Percentiles rank a stretch among this genome's conserved stretches.
Conservation (phyloP, 2,797 vertebrate genomes). For the Oreochromis mossambicus region DNA sequence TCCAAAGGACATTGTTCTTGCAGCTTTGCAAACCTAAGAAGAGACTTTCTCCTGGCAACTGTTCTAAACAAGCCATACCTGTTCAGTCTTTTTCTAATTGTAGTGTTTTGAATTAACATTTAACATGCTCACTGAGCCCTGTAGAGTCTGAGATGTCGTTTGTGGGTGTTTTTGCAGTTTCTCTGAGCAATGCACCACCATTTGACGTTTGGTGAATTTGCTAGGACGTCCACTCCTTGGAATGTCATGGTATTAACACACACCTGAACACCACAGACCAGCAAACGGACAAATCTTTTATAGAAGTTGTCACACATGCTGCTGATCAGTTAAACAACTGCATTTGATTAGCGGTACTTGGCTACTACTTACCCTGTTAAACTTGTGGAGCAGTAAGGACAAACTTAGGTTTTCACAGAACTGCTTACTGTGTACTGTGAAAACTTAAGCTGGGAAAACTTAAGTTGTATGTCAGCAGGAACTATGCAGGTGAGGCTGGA, state of each 20-base stretch:
- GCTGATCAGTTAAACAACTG: not conserved
- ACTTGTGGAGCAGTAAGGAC: not conserved
- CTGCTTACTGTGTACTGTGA: not conserved
- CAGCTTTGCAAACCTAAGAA: not conserved
- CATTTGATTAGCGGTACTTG: not conserved
- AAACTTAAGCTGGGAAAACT: not conserved
- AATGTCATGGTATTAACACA: not conserved
- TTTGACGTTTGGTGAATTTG: not conserved
- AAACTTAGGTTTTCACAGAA: not conserved
- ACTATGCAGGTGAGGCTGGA: not conserved
- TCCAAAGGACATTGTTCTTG: not conserved
- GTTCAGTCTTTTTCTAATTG: not conserved
- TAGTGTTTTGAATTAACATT: not conserved
- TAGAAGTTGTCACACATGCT: not conserved
- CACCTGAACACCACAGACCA: not conserved
- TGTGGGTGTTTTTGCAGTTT: not conserved
- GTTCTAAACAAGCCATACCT: not conserved
- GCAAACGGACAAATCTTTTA: not conserved
- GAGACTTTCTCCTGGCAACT: not conserved
- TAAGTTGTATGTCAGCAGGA: not conserved
- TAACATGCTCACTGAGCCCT: not conserved
- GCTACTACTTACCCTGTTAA: not conserved
- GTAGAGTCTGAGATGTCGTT: not conserved
- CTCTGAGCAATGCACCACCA: not conserved
- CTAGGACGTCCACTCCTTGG: accelerated